A percentile compares a stretch with the other conserved stretches of the same genome.
These are phyloP conservation scores for Atractosteus spatula DNA, from an alignment of 2,113 vertebrate genomes.

Conservation along the genomic window DNA sequence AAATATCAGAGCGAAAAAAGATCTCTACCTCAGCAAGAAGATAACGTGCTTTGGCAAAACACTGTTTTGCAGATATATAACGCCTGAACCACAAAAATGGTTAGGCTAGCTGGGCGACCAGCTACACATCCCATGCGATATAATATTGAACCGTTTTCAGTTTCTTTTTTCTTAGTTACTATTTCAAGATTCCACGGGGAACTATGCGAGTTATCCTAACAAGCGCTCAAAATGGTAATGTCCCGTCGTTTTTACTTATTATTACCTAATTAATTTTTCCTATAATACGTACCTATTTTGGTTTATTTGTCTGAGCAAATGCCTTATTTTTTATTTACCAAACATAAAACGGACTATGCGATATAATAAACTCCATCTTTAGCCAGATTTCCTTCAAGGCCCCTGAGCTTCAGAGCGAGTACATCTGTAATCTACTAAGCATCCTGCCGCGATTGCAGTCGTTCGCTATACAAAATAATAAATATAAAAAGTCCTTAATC, in stretches of 20 bases:
- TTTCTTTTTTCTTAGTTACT: too few species aligned
- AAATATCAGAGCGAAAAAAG: not conserved
- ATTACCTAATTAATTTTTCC: not conserved
- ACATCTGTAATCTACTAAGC: slow-evolving; percentile 42
- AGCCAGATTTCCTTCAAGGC: slow-evolving; percentile 20
- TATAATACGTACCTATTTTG: not conserved
- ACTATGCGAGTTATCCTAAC: too few species aligned
- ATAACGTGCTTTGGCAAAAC: too few species aligned
- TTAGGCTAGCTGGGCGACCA: not conserved
- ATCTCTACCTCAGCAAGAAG: too few species aligned
- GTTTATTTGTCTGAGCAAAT: not conserved
- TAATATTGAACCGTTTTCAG: too few species aligned
- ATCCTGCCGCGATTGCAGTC: slow-evolving; percentile 44
- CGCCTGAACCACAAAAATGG: too few species aligned
- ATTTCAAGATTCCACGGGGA: too few species aligned
- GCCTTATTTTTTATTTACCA: not conserved
- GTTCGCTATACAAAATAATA: too few species aligned
- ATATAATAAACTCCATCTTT: slow-evolving; percentile 25
- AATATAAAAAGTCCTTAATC: too few species aligned
- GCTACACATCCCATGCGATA: not conserved
- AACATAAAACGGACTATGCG: not conserved
- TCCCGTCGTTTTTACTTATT: not conserved
- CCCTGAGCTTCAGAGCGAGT: slow-evolving; percentile 44
- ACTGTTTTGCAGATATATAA: too few species aligned
- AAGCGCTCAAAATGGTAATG: too few species aligned